phyloP scores from a whole-genome alignment of 2,113 vertebrate genomes.

The Laterallus jamaicensis region DNA sequence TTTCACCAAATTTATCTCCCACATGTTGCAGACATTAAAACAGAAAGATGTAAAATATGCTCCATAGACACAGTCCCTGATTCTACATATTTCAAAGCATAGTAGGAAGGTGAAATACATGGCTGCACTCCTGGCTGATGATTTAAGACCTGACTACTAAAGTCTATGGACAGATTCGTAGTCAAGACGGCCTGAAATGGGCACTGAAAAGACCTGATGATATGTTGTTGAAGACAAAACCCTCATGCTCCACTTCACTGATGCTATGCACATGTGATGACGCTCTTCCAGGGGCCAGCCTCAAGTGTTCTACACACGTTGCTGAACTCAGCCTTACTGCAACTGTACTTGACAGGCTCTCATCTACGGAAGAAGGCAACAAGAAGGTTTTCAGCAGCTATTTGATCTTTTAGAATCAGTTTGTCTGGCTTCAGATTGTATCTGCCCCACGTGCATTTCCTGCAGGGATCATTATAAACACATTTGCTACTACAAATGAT shows the following conservation, averaged over 20 bases:
- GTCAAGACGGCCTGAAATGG: neutral
- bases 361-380: neutral
- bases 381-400: neutral
- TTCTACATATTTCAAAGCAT: slow-evolving; percentile 30
- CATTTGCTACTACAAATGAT: neutral
- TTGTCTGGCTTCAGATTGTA: neutral
- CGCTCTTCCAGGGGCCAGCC: neutral
- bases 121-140: slow-evolving; percentile 21
- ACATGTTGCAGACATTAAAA: neutral
- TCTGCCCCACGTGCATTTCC: neutral
- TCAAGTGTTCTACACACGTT: neutral
- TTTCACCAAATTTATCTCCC: neutral
- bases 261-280: neutral
- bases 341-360: neutral
- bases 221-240: neutral
- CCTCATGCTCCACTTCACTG: neutral
- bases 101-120: slow-evolving; percentile 55
- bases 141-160: neutral
- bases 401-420: neutral
- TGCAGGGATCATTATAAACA: neutral
- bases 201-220: neutral
- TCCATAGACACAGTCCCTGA: neutral
- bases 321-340: neutral
- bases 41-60: neutral
- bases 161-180: neutral